Evolutionary conservation across 2,797 vertebrate genomes (phyloP), one percentile per base, ranked within the genome.

Genomic region (Anguilla pacifica): DNA sequence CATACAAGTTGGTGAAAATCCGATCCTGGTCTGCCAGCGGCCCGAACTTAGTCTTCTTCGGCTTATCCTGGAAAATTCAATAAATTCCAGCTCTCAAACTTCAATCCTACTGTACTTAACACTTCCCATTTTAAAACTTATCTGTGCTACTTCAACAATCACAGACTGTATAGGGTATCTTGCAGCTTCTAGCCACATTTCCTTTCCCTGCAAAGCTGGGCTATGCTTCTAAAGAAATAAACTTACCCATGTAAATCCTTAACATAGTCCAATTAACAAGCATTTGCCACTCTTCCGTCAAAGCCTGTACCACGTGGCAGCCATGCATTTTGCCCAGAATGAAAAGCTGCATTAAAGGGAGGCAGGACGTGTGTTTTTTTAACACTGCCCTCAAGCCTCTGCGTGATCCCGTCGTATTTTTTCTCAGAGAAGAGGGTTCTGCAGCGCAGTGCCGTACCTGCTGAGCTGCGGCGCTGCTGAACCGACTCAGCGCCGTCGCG

Each of bases 1-100:
- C 98, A 53, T 99, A 99, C 22, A 99, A 95, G 90, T 99, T 99
- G 89, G 97, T 99, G 91, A 99, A 99, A 92, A 99, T 98, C 83
- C 98, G 96, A 91, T 99, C 98, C 90, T 99, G 95, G 87, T 99
- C 98, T 87, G 96, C 96, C 88, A 99, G 92, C 0, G 98, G 98
- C 17, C 98, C 98, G 93, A 95, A 99, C 74, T 97, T 97, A n/a
- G 97, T 98, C 95, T 99, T 99, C 94, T 97, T 97, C 0, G 97
- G 95, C 6, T 96, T 79, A 49, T 91, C 92, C 96, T 96, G 67
- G 2, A 51, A 39, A 89, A 85, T 87, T 17, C 7, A 87, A 9
- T 28, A 70, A 64, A 70, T n/a, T n/a, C 64, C 25, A 70, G 64
- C 64, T 0, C n/a, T 70, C n/a, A 70, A 70, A 28, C 61, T 22